A percentile compares a stretch with the other conserved stretches of the same genome.
Evolutionary conservation across 2,797 vertebrate genomes (phyloP).

Genomic region (Serranus cabrilla): DNA sequence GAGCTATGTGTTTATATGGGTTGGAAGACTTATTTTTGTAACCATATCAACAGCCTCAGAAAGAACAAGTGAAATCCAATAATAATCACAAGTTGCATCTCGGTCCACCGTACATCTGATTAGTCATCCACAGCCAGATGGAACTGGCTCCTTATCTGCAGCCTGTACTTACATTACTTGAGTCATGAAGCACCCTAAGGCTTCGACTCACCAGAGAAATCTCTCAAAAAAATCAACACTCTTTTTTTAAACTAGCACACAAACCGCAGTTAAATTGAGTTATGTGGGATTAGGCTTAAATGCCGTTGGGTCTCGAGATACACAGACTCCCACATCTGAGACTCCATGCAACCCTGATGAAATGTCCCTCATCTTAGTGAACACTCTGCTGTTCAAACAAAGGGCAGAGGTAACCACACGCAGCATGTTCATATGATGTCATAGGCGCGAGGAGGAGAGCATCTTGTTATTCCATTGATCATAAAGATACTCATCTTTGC

Average conservation of each 20-base stretch:
- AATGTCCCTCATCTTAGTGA: constrained; percentile 37
- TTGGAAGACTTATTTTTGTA: neutral
- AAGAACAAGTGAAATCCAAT: neutral
- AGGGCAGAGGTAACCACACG: neutral
- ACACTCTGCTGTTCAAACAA: constrained; percentile 27
- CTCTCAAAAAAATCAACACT: constrained; percentile 35
- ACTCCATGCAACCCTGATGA: constrained; percentile 47
- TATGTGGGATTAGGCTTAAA: constrained; percentile 47
- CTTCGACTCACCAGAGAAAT: constrained; percentile 30
- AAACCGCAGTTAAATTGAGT: constrained; percentile 17
- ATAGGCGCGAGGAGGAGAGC: neutral
- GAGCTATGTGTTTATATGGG: no score
- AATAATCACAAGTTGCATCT: constrained; percentile 5
- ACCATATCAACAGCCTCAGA: constrained; percentile 1
- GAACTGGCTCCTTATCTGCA: constrained; percentile 27
- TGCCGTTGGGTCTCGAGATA: constrained; percentile 32
- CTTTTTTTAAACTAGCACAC: constrained; percentile 20
- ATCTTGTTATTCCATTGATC: neutral
- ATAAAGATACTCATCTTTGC: neutral
- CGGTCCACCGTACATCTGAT: constrained; percentile 20
- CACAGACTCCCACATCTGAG: constrained; percentile 31
- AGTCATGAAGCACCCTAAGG: constrained; percentile 40
- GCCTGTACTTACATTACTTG: constrained; percentile 26
- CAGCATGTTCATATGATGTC: neutral
- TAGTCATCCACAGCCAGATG: constrained; percentile 26